These are phyloP conservation scores for Tympanuchus pallidicinctus DNA, from an alignment of 2,113 vertebrate species.

Conservation along the genomic window DNA sequence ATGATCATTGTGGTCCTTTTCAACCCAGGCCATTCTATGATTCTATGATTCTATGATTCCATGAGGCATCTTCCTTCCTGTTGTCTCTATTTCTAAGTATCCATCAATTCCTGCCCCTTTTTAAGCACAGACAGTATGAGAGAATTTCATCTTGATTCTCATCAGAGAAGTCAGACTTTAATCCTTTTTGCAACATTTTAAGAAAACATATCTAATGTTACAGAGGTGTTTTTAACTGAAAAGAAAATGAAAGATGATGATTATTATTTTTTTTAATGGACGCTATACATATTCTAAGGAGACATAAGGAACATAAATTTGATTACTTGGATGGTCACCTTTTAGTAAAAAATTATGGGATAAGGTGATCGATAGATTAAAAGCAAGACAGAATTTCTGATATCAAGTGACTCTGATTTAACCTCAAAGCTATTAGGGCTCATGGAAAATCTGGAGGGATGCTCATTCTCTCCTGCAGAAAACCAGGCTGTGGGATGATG, in stretches of 20 bases:
- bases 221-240: not conserved
- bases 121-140: not conserved
- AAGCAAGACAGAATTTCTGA: not conserved
- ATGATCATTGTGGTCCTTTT: too few relatives aligned
- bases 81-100: not conserved
- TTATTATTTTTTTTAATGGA: not conserved
- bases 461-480: not conserved
- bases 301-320: not conserved
- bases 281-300: not conserved
- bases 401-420: not conserved
- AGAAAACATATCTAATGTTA: not conserved
- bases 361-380: not conserved
- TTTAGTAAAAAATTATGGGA: not conserved
- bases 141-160: not conserved
- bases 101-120: not conserved
- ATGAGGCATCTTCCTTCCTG: not conserved
- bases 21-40: too few relatives aligned
- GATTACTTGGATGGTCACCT: not conserved
- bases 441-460: not conserved
- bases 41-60: too few relatives aligned
- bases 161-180: not conserved
- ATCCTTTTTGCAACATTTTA: not conserved
- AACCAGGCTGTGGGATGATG: accelerated
- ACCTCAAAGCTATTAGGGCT: not conserved
- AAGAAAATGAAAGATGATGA: too few relatives aligned